These are phyloP conservation scores for Zaprionus lineosus DNA, from an alignment of 2,888 invertebrate genomes.

Conservation along the genomic window DNA sequence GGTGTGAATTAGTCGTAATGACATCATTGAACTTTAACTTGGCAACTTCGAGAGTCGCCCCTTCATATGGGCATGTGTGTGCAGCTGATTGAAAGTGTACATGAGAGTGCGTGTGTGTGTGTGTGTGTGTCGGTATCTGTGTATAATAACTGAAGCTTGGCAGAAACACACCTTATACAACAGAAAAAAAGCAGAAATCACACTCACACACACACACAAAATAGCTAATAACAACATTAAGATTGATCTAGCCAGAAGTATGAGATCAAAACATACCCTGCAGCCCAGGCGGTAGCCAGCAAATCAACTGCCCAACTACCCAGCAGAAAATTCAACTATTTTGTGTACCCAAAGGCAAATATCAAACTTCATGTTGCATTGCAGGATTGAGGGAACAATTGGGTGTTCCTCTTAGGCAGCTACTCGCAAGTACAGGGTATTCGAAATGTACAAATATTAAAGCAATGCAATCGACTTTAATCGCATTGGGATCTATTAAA, in stretches of 20 bases:
- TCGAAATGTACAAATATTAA: conserved; percentile 54
- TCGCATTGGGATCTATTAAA: conserved; percentile 43
- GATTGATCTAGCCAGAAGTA: neutral
- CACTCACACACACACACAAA: too few relatives aligned
- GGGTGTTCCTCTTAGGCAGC: too few relatives aligned
- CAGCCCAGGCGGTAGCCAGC: too few relatives aligned
- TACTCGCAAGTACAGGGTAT: conserved; percentile 35
- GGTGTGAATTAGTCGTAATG: conserved; percentile 79
- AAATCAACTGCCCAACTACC: too few relatives aligned
- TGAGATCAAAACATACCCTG: conserved; percentile 12
- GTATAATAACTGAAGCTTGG: conserved; percentile 67
- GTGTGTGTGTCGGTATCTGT: conserved; percentile 1
- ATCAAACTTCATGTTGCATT: too few relatives aligned
- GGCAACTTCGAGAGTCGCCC: conserved; percentile 54
- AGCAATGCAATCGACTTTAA: conserved; percentile 46
- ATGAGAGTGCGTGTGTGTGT: conserved; percentile 9
- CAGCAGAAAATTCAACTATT: too few relatives aligned
- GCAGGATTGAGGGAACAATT: too few relatives aligned
- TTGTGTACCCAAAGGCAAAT: too few relatives aligned
- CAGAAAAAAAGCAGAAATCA: conserved; percentile 24
- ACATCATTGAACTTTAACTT: conserved; percentile 78
- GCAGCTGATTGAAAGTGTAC: neutral
- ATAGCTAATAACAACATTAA: conserved; percentile 33
- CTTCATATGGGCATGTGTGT: conserved; percentile 19
- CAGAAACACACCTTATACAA: conserved; percentile 65